Percentiles rank a stretch among this genome's conserved stretches.
Conservation (phyloP, 2,113 vertebrate species). For the Tachysurus fulvidraco region DNA sequence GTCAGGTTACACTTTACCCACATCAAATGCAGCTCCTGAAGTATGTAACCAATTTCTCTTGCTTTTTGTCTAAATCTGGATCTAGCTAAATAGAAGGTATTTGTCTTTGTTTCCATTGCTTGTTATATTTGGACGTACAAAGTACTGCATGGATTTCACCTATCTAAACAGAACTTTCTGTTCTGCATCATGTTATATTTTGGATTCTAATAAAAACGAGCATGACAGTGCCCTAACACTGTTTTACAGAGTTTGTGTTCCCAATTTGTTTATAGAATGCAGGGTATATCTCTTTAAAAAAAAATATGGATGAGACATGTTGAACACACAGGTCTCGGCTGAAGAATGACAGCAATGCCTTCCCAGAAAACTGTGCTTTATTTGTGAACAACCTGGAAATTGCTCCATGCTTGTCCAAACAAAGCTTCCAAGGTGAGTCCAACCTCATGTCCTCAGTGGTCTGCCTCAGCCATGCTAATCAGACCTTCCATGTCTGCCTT, state of each 20-base stretch:
- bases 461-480: no score
- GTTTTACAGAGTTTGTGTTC: neutral
- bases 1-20: neutral
- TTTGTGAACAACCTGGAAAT: no score
- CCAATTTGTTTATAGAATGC: neutral
- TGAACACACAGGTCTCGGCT: no score
- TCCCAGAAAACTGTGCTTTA: no score
- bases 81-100: neutral
- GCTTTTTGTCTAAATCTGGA: neutral
- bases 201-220: neutral
- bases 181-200: neutral
- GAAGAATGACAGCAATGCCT: neutral
- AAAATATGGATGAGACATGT: no score
- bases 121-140: neutral
- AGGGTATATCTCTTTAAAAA: neutral
- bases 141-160: neutral
- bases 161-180: neutral
- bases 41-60: slow-evolving; percentile 1
- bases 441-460: no score
- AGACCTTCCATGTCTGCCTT: no score
- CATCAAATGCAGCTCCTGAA: slow-evolving; percentile 13
- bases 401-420: no score
- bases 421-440: no score
- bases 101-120: neutral
- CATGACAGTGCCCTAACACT: neutral